These are phyloP conservation scores for Otolemur garnettii DNA, from an alignment of 2,113 vertebrate genomes.

Conservation along the genomic window DNA sequence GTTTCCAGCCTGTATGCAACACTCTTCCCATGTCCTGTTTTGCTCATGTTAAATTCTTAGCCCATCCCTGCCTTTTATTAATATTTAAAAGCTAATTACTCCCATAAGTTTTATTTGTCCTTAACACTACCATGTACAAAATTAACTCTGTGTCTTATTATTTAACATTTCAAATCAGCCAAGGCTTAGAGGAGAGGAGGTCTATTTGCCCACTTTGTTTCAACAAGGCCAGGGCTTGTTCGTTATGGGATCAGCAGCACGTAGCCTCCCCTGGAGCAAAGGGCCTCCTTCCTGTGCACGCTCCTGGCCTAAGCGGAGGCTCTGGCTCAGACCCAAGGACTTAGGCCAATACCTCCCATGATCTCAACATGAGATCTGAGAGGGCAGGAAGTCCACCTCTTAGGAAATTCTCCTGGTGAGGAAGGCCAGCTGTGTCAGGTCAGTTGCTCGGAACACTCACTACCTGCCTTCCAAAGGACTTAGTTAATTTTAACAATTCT, in stretches of 20 bases:
- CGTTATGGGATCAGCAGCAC: not conserved
- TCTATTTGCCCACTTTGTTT: not conserved
- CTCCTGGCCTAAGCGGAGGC: not conserved
- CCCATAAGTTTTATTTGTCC: not conserved
- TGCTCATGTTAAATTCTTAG: constrained; percentile 2
- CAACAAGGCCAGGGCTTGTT: not conserved
- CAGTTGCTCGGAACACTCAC: not conserved
- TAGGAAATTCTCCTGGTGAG: not conserved
- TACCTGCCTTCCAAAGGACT: not conserved
- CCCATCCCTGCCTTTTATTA: not conserved
- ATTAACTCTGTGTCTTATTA: not conserved
- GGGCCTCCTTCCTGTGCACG: not conserved
- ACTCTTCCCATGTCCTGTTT: not conserved
- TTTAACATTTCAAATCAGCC: not conserved
- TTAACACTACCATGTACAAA: not conserved
- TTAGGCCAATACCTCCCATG: constrained; percentile 18
- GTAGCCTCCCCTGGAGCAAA: not conserved
- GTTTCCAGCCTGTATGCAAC: not conserved
- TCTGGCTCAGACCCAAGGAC: constrained; percentile 54
- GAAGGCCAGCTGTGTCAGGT: not conserved
- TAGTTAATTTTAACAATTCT: constrained; percentile 25
- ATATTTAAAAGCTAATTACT: constrained; percentile 38
- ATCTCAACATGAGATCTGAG: constrained; percentile 18
- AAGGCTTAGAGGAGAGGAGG: not conserved
- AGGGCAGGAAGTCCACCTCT: not conserved